Percentiles rank a stretch among this genome's conserved stretches.
These are phyloP conservation scores for Sturnira hondurensis DNA, from an alignment of 2,113 vertebrate species.

Conservation along the genomic window DNA sequence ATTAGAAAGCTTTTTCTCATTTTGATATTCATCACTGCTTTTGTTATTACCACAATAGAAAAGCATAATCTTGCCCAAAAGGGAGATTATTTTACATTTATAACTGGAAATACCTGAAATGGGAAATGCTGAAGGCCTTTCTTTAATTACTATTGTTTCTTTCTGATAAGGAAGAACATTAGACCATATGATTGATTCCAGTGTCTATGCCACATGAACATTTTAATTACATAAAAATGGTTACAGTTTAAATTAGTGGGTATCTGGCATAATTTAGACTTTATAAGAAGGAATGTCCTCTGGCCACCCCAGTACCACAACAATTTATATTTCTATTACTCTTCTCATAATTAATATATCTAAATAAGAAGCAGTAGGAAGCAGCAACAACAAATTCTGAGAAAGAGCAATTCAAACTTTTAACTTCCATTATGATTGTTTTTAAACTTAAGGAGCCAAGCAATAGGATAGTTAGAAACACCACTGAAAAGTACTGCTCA, in stretches of 20 bases:
- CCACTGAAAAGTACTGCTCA: conserved; percentile 39
- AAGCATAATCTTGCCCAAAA: conserved; percentile 65
- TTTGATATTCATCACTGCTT: conserved; percentile 53
- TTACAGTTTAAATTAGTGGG: conserved; percentile 60
- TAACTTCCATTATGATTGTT: not conserved
- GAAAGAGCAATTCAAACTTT: not conserved
- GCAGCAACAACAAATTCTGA: conserved; percentile 28
- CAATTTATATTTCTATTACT: conserved; percentile 64
- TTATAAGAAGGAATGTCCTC: conserved; percentile 41
- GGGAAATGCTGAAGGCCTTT: conserved; percentile 57
- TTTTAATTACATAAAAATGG: conserved; percentile 71
- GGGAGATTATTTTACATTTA: conserved; percentile 64
- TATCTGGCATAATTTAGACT: conserved; percentile 44
- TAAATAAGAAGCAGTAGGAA: conserved; percentile 51
- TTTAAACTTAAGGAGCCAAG: conserved; percentile 25
- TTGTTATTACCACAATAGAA: conserved; percentile 50
- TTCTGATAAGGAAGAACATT: conserved; percentile 44
- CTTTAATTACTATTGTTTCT: conserved; percentile 56
- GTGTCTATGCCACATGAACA: conserved; percentile 24
- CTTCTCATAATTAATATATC: conserved; percentile 46
- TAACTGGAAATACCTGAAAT: conserved; percentile 63
- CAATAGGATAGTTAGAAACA: not conserved
- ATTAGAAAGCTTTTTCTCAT: conserved; percentile 46
- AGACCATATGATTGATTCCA: conserved; percentile 5
- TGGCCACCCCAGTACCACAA: conserved; percentile 46